Evolutionary conservation across 2,888 invertebrate genomes (phyloP).

Genomic region (Heliconius erato): DNA sequence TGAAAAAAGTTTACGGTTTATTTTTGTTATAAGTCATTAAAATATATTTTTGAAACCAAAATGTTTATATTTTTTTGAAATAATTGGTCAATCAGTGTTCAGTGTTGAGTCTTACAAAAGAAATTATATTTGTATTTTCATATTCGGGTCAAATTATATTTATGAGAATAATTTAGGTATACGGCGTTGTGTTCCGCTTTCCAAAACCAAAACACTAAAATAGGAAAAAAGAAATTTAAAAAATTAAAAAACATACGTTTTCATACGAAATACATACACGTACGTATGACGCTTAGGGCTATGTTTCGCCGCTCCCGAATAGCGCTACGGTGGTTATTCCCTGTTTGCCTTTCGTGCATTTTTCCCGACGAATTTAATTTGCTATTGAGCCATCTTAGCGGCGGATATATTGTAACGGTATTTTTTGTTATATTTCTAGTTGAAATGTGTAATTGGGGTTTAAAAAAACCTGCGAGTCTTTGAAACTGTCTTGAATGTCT

Average conservation of each 20-base stretch:
- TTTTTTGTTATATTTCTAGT: background rate
- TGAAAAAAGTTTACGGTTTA: too few relatives aligned
- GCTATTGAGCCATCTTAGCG: slow-evolving; percentile 45
- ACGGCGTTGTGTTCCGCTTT: background rate
- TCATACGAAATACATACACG: slow-evolving; percentile 15
- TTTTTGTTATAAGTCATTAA: too few relatives aligned
- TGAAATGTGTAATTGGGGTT: background rate
- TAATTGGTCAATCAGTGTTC: too few relatives aligned
- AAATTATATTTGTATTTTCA: too few relatives aligned
- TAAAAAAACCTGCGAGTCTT: background rate
- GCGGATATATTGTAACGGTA: slow-evolving; percentile 30
- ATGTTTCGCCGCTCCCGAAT: slow-evolving; percentile 53
- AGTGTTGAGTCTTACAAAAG: too few relatives aligned
- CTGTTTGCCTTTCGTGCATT: slow-evolving; percentile 52
- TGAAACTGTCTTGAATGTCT: background rate
- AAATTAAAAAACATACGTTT: slow-evolving; percentile 1
- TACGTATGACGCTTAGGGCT: slow-evolving; percentile 50
- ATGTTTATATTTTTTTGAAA: too few relatives aligned
- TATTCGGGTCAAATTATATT: too few relatives aligned
- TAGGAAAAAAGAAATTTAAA: background rate
- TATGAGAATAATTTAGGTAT: too few relatives aligned
- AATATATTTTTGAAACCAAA: too few relatives aligned
- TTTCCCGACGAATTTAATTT: slow-evolving; percentile 51
- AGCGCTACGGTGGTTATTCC: slow-evolving; percentile 52
- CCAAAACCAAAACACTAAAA: background rate